Base-by-base conservation (phyloP, 1,140 invertebrate species). In the Wasmannia auropunctata region DNA sequence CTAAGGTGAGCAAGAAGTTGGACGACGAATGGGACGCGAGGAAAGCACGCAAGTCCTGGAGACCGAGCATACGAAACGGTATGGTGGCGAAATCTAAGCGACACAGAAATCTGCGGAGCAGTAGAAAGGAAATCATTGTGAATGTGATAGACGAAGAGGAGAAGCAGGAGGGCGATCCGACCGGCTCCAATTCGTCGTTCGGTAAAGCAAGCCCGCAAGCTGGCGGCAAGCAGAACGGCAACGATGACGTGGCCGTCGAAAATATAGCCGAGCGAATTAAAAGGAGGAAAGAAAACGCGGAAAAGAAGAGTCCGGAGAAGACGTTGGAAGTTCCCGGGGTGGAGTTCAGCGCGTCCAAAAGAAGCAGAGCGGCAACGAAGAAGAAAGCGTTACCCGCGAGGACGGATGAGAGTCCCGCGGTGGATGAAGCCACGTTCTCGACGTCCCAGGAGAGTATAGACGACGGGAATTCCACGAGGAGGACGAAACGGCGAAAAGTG, bases 231-330 rank as follows among this genome's bases (percentile, higher is more conserved):
- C 63, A 83, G 4, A 34, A 88, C 10, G 40, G 22, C 7, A 31
- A 87, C 0, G 46, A 84, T 22, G 90, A 92, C 14, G 22, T 86
- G 11, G 88, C 92, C 0, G 80, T 94, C 1, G 94, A 95, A 60
- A 95, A 95, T 75, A 95, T 95, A 56, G 93, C 94, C 10, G 94
- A 95, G 51, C 91, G 94, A 60, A 95, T 95, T 75, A 95, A 95
- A 69, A 93, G 91, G 58, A 90, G 94, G 5, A 95, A 95, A 90
- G 91, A 86, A 7, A 84, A 63, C 6, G 40, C 31, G 0, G 75
- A 87, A 40, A 91, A 90, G 22, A 63, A 72, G 28, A 63, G 31
- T 22, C 34, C 22, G 3, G 75, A 76, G 3, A n/a, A n/a, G n/a
- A n/a, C n/a, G n/a, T n/a, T n/a, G n/a, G n/a, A n/a, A n/a, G n/a